Base-by-base conservation (phyloP, 2,888 invertebrate species). In the Zhengitettix transpicula region DNA sequence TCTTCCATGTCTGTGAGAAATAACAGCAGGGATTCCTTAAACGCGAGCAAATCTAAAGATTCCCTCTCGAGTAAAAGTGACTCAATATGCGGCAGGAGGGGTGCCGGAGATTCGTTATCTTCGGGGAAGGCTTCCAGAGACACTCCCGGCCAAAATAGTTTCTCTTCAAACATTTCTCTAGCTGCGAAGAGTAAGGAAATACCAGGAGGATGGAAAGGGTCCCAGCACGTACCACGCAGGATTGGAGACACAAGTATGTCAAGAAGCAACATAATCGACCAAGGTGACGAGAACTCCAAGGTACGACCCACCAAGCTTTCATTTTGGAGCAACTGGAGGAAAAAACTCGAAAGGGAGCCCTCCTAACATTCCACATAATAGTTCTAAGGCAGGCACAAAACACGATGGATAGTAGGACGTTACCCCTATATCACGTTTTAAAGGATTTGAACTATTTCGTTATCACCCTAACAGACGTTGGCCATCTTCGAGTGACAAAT, bases 311-410 rank as follows among this genome's bases (percentile, higher is more conserved):
- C 74, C 69, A 81, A 80, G 75, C 79, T 80, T 73, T 79, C 79
- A 74, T 82, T 83, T 78, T 85, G 84, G 84, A 80, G 78, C 76
- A 78, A 73, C 75, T 78, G 80, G 79, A 77, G 80, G 76, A 78
- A 81, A 78, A 68, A 74, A 44, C 61, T 61, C 42, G 61, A 61
- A 59, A 60, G 58, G 28, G 60, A 58, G 41, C 62, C 62, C 44
- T 58, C 62, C 11, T 62, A 62, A 55, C 42, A 40, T 52, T 12
- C n/a, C 44, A 57, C 62, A 9, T 62, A 62, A 55, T 42, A 40
- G 47, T 12, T 17, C 40, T 15, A 52, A 51, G 52, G 57, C 57
- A 61, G 61, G 61, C 61, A 58, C 58, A 58, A 51, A 16, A 56
- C 40, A 40, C 55, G 9, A 16, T 52, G 17, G 17, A 28, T 52